Percentiles rank a stretch among this genome's conserved stretches.
Conservation (phyloP, 2,888 invertebrate species). For the Malthinus flaveolus region DNA sequence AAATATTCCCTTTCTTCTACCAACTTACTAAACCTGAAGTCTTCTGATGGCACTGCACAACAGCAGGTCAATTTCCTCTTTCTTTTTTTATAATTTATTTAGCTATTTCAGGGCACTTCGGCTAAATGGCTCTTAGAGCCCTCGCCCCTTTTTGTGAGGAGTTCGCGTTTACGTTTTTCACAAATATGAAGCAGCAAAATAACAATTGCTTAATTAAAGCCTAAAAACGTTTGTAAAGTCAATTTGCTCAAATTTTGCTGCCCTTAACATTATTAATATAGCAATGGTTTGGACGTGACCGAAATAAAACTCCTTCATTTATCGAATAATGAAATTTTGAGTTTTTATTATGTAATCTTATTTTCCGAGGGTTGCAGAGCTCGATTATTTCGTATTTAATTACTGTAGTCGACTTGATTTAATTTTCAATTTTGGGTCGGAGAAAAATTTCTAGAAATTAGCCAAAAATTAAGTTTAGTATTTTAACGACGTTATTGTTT, state of each 20-base stretch:
- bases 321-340: constrained; percentile 6
- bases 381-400: constrained; percentile 1
- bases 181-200: too few relatives aligned
- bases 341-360: constrained; percentile 5
- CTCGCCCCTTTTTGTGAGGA: too few relatives aligned
- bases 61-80: too few relatives aligned
- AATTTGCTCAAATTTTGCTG: background rate
- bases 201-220: too few relatives aligned
- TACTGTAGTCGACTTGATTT: constrained; percentile 1
- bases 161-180: too few relatives aligned
- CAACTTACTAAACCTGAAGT: too few relatives aligned
- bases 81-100: too few relatives aligned
- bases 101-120: too few relatives aligned
- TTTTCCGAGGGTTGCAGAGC: background rate
- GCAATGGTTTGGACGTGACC: background rate
- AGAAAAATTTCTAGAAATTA: background rate
- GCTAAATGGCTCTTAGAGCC: too few relatives aligned
- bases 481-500: background rate
- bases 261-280: background rate
- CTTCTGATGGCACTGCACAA: too few relatives aligned
- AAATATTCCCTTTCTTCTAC: too few relatives aligned
- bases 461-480: background rate
- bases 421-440: background rate
- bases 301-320: constrained; percentile 4
- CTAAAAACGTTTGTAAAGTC: too few relatives aligned